Evolutionary conservation across 2,888 invertebrate genomes (phyloP).

Genomic region (Melitaea athalia): DNA sequence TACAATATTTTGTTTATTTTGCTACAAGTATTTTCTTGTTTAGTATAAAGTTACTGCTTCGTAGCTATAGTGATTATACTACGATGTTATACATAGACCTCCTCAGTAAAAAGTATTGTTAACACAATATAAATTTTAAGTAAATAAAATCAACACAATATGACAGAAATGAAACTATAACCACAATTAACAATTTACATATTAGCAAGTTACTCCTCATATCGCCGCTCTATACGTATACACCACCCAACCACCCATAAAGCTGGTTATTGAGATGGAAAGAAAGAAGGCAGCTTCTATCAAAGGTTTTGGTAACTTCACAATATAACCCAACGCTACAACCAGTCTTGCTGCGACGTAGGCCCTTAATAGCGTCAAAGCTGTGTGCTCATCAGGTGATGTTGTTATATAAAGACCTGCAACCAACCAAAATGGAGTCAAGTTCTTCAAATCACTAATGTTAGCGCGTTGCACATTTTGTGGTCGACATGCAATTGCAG

Average conservation of each 20-base stretch:
- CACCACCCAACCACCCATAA: conserved; percentile 50
- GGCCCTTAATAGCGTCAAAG: conserved; percentile 47
- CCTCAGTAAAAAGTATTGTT: too few species aligned
- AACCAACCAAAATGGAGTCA: conserved; percentile 65
- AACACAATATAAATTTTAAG: too few species aligned
- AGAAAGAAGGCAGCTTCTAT: conserved; percentile 51
- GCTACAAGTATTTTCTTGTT: too few species aligned
- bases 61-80: too few species aligned
- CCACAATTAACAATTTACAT: too few species aligned
- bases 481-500: conserved; percentile 47
- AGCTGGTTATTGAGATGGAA: conserved; percentile 53
- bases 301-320: conserved; percentile 43
- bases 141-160: too few species aligned
- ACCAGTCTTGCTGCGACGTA: conserved; percentile 51
- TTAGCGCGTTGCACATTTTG: conserved; percentile 54
- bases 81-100: too few species aligned
- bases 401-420: conserved; percentile 59
- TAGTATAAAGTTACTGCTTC: too few species aligned
- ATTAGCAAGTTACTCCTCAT: too few species aligned
- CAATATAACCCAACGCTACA: conserved; percentile 49
- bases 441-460: conserved; percentile 57
- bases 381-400: conserved; percentile 46
- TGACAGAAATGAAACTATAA: too few species aligned
- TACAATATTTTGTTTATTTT: too few species aligned
- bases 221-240: background rate